phyloP scores from a whole-genome alignment of 2,888 invertebrate genomes.

The Monochamus alternatus region DNA sequence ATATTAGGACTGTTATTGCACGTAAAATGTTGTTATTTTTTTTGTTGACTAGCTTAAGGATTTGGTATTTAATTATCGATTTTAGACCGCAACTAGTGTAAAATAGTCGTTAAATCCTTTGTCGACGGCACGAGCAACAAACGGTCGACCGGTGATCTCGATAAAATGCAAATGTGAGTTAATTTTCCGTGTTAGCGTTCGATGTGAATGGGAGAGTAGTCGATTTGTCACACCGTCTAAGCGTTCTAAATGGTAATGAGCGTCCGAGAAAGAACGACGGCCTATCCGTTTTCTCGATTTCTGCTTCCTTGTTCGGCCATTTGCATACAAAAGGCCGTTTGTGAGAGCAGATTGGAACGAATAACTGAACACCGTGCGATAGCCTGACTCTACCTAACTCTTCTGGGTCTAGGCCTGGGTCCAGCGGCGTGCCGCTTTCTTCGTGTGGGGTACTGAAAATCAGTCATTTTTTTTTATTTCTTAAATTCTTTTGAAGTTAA shows the following conservation, averaged over 20 bases:
- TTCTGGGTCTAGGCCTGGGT: background rate
- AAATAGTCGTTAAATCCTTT: background rate
- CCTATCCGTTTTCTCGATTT: constrained; percentile 36
- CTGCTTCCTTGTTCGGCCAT: constrained; percentile 31
- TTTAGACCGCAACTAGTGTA: background rate
- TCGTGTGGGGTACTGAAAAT: too few relatives aligned
- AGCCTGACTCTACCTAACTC: background rate
- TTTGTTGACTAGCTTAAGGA: too few relatives aligned
- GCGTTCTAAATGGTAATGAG: constrained; percentile 38
- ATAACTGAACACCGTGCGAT: constrained; percentile 10
- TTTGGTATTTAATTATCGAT: too few relatives aligned
- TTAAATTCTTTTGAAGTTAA: too few relatives aligned
- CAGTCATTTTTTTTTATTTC: too few relatives aligned
- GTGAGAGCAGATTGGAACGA: constrained; percentile 18
- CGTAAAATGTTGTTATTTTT: too few relatives aligned
- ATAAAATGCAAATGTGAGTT: background rate
- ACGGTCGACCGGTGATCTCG: background rate
- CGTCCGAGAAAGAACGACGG: constrained; percentile 23
- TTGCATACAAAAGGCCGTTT: constrained; percentile 40
- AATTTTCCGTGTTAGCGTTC: constrained; percentile 15
- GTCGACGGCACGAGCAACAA: background rate
- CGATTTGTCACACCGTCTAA: constrained; percentile 31
- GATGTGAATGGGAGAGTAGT: constrained; percentile 13
- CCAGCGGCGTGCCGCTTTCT: background rate
- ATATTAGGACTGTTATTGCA: too few relatives aligned